Evolutionary conservation across 2,113 vertebrate species (phyloP), one percentile per base, ranked within the genome.

Genomic region (Ginglymostoma cirratum): DNA sequence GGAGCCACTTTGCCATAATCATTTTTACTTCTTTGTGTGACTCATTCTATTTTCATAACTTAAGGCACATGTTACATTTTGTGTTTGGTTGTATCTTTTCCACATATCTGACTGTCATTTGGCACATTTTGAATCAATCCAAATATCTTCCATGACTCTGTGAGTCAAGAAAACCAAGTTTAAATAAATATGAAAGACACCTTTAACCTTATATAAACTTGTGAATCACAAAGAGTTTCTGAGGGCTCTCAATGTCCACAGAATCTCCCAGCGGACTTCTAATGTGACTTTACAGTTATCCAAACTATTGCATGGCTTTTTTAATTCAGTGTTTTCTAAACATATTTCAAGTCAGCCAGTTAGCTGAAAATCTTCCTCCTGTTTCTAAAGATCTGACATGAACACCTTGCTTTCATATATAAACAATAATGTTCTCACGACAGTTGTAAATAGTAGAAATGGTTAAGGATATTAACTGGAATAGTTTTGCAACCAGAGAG

Each of bases 241-340:
- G 61, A 89, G 48, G 48, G 27, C 30, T 65, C 4, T n/a, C 65
- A n/a, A 38, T 65, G 89, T 12, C 65, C 3, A 34, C 55, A 66
- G 8, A 65, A 92, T 30, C 19, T 65, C 15, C n/a, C 89, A n/a
- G 3, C 21, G 65, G 5, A 92, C 65, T 65, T 89, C 61, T 7
- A 92, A 38, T 65, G 55, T 65, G 55, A 65, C 65, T 92, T 92
- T 92, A 92, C 89, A 92, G 61, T 65, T 61, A 55, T 92, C 89
- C 89, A 65, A 65, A n/a, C 65, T 34, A 55, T 34, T 92, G 30
- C 55, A 92, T 65, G 55, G 55, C 55, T n/a, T 92, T 92, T 92
- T 14, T 34, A 17, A 92, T 17, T 52, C 86, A 89, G 48, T 55
- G 48, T 89, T 89, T 55, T 48, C 48, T 48, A 89, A 89, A 89